Base-by-base conservation (phyloP, 2,797 vertebrate genomes). In the Australoheros facetus region DNA sequence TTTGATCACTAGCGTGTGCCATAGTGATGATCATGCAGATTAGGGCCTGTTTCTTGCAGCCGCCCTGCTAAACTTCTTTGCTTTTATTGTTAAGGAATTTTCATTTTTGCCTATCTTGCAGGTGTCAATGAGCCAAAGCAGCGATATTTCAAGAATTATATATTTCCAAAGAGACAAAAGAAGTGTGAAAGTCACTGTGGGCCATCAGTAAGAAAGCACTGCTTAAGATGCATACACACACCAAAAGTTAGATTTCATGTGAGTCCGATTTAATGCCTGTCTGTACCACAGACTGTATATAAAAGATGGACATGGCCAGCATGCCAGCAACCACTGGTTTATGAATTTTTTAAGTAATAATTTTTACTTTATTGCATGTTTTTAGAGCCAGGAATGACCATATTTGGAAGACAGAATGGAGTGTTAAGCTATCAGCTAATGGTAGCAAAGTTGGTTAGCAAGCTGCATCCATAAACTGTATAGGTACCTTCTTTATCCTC, bases 11-110 rank as follows among this genome's bases (percentile, higher is more conserved):
- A 77, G 85, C 70, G 77, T 39, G 57, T 88, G 88, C 81, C 83
- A 77, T 77, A 87, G 92, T 89, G 91, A 93, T 93, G 94, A 95
- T 95, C 93, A 93, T 89, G 93, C 94, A 94, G 90, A 95, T 94
- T 89, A 92, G 32, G 87, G 73, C 72, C 80, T 23, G 80, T 89
- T 92, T 84, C 83, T 84, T 93, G 60, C 86, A 84, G 84, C 81
- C n/a, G 30, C 89, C 66, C 71, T 26, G 56, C 88, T 85, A 85
- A 91, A 93, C 75, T 83, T 32, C 42, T 85, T 79, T 64, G 71
- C 78, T 82, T 84, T 92, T 82, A 80, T 86, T 84, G 80, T 82
- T 82, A 87, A 72, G 30, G 77, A 48, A 48, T 78, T 54, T 75
- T 78, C 64, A 54, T 75, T 87, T 85, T 85, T 82, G 83, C 78